Evolutionary conservation across 2,888 invertebrate genomes (phyloP), one percentile per base, ranked within the genome.

Genomic region (Chrysodeixis includens): DNA sequence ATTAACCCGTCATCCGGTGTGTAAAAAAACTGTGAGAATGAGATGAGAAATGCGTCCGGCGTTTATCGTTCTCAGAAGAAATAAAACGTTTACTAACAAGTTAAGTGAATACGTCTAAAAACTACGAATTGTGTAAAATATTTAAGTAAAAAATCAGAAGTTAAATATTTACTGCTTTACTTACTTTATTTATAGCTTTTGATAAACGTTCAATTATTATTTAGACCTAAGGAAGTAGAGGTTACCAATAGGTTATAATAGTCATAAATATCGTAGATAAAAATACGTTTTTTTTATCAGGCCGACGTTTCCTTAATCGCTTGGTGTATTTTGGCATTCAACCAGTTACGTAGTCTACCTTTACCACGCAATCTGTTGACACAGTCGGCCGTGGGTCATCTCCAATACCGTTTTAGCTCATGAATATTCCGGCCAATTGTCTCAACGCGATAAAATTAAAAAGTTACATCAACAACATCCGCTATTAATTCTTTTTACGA

Each of bases 401-500:
- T 46, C 60, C 69, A 56, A 60, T 75, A 70, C 70, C 62, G 70
- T 69, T 68, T 62, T 64, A 30, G 55, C 83, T 87, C 84, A 88
- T 88, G 83, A 87, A 88, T 88, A 89, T 89, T 88, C 86, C 62
- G 58, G 68, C 62, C 79, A 81, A 79, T 87, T 85, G 84, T 88
- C 83, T 84, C 78, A 66, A 71, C 71, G 84, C 83, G 83, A 87
- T 90, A 84, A 90, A 87, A 88, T 84, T 85, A 83, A 86, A 89
- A 87, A 81, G 81, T 83, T 85, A 83, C 84, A 86, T 84, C 79
- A 71, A 82, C 82, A 79, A 85, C 89, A 87, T 90, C 88, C 89
- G 89, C 87, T 82, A 85, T 89, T 86, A 87, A 88, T 83, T 81
- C 67, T 84, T 86, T 86, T 83, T 67, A 88, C 81, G 87, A 85